Evolutionary conservation across 2,113 vertebrate species (phyloP).

Genomic region (Cranoglanis bouderius): DNA sequence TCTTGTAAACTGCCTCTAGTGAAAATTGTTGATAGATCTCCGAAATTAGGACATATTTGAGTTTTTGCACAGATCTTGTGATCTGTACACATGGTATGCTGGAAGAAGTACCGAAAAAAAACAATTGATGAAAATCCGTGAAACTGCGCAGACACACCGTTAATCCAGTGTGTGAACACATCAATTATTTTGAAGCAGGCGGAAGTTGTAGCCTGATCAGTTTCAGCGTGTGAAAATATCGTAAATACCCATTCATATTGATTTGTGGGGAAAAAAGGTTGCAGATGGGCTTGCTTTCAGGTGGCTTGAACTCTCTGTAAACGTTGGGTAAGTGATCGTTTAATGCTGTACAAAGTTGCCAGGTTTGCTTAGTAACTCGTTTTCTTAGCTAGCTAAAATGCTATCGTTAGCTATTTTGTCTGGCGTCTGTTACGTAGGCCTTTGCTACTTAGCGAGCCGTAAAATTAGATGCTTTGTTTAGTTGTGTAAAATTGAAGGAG

Average conservation of each 20-base stretch:
- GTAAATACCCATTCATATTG: background rate
- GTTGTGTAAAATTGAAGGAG: background rate
- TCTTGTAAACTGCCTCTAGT: background rate
- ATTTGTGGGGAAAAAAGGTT: background rate
- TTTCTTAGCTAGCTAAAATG: background rate
- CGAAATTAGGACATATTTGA: background rate
- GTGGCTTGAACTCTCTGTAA: background rate
- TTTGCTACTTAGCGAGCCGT: background rate
- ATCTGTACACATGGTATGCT: background rate
- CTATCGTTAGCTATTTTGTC: background rate
- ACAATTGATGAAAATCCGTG: background rate
- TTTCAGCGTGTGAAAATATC: conserved; percentile 14
- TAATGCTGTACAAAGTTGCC: background rate
- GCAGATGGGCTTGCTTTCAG: background rate
- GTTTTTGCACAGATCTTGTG: background rate
- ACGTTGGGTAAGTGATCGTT: conserved; percentile 1
- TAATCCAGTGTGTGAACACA: background rate
- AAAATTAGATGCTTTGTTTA: background rate
- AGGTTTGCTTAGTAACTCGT: background rate
- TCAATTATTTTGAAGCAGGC: background rate
- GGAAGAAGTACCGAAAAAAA: background rate
- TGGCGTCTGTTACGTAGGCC: background rate
- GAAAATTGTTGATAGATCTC: background rate
- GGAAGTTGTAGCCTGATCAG: conserved; percentile 28
- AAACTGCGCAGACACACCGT: background rate